Base-by-base conservation (phyloP, 2,113 vertebrate species). In the Sterrhoptilus dennistouni region DNA sequence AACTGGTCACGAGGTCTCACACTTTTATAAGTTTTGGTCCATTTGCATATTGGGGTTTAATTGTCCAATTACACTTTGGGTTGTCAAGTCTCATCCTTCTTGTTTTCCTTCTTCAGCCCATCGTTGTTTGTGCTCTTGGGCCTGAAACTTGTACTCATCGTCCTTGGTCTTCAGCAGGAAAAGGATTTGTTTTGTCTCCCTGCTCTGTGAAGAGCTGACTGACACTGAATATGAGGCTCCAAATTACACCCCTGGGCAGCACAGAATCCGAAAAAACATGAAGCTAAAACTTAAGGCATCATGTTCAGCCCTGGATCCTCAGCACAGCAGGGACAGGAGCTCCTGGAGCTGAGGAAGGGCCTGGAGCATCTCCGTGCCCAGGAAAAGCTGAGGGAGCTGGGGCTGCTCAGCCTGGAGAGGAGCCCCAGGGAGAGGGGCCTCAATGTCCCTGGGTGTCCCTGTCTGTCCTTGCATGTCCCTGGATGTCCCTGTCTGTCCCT, bases 1-100 rank as follows among this genome's bases (percentile, higher is more conserved):
- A 3, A 24, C 4, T 0, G 3, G 23, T 25, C n/a, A 59, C 0
- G 4, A 59, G n/a, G n/a, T 35, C 23, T 35, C 15, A 24, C 23
- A 59, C 23, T 59, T 59, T 24, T 36, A 8, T 3, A 17, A 59
- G 14, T 59, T 36, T 36, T 59, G n/a, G n/a, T 35, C 22, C 22
- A 35, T 57, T 57, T 57, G 56, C 33, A 11, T 35, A 35, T 24
- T 59, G n/a, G 22, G 22, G 14, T 23, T 15, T 35, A 35, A 59
- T 35, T 59, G n/a, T 24, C 9, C 56, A 59, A 35, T 35, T 35
- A 35, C 14, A 59, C 22, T 35, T n/a, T 9, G 8, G 33, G 33
- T 57, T 35, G 21, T 35, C 33, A 15, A 2, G 33, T 35, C 21
- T 2, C 14, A 57, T 23, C 56, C 33, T 56, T n/a, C 54, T 57